phyloP scores from a whole-genome alignment of 2,797 vertebrate genomes.

The Rhinogobio ventralis region DNA sequence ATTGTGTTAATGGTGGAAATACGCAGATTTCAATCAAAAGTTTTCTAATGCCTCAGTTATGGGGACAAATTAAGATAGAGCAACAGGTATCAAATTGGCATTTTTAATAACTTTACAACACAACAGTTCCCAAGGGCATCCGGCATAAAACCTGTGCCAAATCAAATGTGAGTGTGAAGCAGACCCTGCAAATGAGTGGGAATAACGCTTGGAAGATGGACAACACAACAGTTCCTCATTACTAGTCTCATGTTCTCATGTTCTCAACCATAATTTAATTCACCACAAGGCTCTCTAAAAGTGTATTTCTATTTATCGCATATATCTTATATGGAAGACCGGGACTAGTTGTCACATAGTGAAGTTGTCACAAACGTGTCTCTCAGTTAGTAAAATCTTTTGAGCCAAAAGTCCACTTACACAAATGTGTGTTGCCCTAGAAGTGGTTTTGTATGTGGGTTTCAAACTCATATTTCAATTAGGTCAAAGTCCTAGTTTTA shows the following conservation, averaged over 20 bases:
- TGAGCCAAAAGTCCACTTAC: neutral
- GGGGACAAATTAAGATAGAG: neutral
- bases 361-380: neutral
- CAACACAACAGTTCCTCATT: slow-evolving; percentile 23
- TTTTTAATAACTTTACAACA: neutral
- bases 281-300: neutral
- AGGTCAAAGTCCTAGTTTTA: neutral
- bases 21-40: neutral
- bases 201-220: too few relatives aligned
- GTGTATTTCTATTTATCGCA: neutral
- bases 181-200: too few relatives aligned
- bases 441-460: slow-evolving; percentile 4
- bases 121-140: neutral
- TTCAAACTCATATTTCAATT: neutral
- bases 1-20: neutral
- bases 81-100: neutral
- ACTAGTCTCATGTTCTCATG: neutral
- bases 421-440: neutral
- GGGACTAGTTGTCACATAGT: neutral
- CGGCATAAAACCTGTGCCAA: too few relatives aligned
- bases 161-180: too few relatives aligned
- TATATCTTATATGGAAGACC: neutral
- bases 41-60: neutral
- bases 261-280: neutral
- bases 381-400: neutral